phyloP scores from a whole-genome alignment of 2,113 vertebrate species.

The Stegastes partitus region DNA sequence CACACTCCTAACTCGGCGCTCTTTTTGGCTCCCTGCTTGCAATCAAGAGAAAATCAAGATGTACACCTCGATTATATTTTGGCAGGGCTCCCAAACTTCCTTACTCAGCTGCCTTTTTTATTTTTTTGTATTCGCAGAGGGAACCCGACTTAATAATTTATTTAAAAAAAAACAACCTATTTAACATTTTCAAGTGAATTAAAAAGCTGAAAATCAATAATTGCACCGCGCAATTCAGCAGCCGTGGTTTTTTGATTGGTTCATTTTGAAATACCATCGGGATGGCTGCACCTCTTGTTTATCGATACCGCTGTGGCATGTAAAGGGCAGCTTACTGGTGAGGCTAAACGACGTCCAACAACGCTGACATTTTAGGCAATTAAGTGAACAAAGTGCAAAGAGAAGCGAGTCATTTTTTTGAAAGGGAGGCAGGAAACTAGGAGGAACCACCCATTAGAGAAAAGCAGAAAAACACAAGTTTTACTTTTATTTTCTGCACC shows the following conservation, averaged over 20 bases:
- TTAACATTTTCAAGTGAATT: slow-evolving; percentile 46
- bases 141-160: slow-evolving; percentile 25
- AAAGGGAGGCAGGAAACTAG: not conserved
- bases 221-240: slow-evolving; percentile 35
- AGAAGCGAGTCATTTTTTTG: not conserved
- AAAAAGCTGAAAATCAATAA: slow-evolving; percentile 57
- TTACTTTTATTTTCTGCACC: slow-evolving; percentile 15
- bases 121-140: slow-evolving; percentile 12
- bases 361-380: slow-evolving; percentile 61
- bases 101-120: not conserved
- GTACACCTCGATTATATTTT: not conserved
- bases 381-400: slow-evolving; percentile 17
- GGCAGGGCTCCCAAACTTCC: not conserved
- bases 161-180: slow-evolving; percentile 30
- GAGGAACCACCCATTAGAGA: not conserved
- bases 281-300: slow-evolving; percentile 24
- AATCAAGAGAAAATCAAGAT: slow-evolving; percentile 16
- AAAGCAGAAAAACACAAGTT: not conserved
- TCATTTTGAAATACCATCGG: slow-evolving; percentile 26
- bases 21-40: not conserved
- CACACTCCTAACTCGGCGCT: not conserved
- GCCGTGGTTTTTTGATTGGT: slow-evolving; percentile 36
- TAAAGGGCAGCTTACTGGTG: slow-evolving; percentile 49
- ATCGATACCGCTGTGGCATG: slow-evolving; percentile 42
- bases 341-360: slow-evolving; percentile 50